Conservation (phyloP, 2,113 vertebrate species). For the Pica pica region DNA sequence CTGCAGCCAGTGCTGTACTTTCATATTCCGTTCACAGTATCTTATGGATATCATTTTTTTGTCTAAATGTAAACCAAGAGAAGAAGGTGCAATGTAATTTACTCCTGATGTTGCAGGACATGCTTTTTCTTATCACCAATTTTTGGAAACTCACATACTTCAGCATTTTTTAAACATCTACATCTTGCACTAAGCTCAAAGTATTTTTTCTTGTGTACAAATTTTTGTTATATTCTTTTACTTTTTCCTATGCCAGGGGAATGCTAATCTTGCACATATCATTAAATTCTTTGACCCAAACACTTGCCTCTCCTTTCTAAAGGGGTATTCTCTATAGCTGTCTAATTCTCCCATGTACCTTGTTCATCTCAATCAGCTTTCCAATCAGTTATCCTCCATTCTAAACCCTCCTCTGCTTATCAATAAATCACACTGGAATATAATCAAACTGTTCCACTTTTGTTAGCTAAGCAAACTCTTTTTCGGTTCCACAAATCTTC, state of each 20-base stretch:
- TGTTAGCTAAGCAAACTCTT: neutral
- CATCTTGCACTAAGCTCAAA: neutral
- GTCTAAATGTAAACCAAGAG: neutral
- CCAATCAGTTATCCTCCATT: neutral
- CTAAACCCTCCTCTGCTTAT: neutral
- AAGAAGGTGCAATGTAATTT: neutral
- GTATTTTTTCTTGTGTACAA: neutral
- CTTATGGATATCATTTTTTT: neutral
- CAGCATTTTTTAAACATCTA: neutral
- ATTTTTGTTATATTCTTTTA: neutral
- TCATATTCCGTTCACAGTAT: neutral
- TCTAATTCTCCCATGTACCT: neutral
- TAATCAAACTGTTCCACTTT: neutral
- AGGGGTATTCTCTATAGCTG: neutral
- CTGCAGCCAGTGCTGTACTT: neutral
- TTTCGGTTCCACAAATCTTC: neutral
- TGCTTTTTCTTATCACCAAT: neutral
- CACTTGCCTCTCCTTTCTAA: neutral
- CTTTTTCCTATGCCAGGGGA: fast-evolving
- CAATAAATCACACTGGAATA: neutral
- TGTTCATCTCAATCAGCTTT: neutral
- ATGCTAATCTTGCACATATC: neutral
- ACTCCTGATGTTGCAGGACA: neutral
- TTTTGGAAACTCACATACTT: neutral
- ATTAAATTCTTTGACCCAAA: neutral